Base-by-base conservation (phyloP, 2,888 invertebrate species). In the Anaspis maculata region DNA sequence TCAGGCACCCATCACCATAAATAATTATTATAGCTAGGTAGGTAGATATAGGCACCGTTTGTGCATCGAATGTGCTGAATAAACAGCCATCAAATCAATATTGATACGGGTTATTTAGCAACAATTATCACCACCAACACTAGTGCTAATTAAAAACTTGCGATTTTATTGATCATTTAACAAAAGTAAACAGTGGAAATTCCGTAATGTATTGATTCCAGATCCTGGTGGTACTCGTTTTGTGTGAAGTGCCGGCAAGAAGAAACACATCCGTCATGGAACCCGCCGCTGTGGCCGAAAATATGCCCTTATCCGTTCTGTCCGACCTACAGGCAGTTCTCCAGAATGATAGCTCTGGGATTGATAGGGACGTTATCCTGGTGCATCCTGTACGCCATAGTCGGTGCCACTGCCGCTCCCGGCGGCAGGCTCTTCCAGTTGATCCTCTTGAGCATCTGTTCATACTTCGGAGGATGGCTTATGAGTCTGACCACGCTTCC, bases 261-360 rank as follows among this genome's bases (percentile, higher is more conserved):
- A 67, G 84, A 86, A 38, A 50, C 59, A 3, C 49, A 54, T 31
- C 64, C 84, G 14, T 79, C 86, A 11, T 89, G 88, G 88, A 83
- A 86, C 59, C 88, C 88, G 10, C 72, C 77, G 0, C 70, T 79
- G 48, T 89, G 87, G 87, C 77, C 79, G 52, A 79, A 76, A 61
- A 61, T 85, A 53, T 88, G 86, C 60, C 88, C 88, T 0, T 84
- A 83, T 54, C 88, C 88, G 12, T 75, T 88, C 58, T 90, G 89
- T 56, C 88, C 88, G 13, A 80, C 86, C 1, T 87, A 83, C 64
- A 73, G 89, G 11, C 83, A 85, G 57, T 79, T 86, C 57, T 83
- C 87, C n/a, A 76, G 88, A 51, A 71, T 83, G 11, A 41, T 85
- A 41, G 76, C 83, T 30, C 70, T 88, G 32, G 69, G 82, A 45